These are phyloP conservation scores for Drosophila fuyamai DNA, from an alignment of 1,140 invertebrate genomes.

Conservation along the genomic window DNA sequence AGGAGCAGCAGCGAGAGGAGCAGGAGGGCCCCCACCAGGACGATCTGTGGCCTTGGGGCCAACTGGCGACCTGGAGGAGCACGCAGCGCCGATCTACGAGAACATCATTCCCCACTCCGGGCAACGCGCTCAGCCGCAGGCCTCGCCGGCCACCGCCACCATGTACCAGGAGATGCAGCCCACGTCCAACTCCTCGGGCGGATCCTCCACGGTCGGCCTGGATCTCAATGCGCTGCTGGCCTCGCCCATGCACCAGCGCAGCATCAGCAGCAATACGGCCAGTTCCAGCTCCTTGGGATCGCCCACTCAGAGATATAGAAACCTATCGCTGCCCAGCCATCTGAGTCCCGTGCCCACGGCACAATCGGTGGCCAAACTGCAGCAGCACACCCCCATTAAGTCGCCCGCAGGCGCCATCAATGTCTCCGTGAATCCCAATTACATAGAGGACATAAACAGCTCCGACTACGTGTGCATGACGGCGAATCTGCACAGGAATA, in stretches of 20 bases:
- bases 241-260: constrained; percentile 62
- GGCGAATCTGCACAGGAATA: constrained; percentile 85
- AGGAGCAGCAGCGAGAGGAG: not conserved
- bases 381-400: constrained; percentile 79
- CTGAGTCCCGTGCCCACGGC: constrained; percentile 44
- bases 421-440: constrained; percentile 82
- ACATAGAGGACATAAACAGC: constrained; percentile 88
- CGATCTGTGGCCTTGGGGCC: constrained; percentile 3
- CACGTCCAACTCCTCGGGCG: constrained; percentile 29
- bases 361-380: constrained; percentile 49
- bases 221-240: constrained; percentile 59
- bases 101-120: constrained; percentile 88
- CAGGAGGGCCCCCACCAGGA: not conserved
- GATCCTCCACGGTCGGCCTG: constrained; percentile 29
- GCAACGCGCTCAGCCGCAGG: constrained; percentile 82
- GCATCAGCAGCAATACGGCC: constrained; percentile 53
- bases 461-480: constrained; percentile 91
- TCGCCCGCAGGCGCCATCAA: constrained; percentile 59
- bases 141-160: constrained; percentile 77
- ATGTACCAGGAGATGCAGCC: constrained; percentile 76
- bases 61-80: constrained; percentile 23
- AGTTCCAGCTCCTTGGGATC: constrained; percentile 48
- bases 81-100: constrained; percentile 88
- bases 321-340: constrained; percentile 27
- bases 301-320: constrained; percentile 61